Conservation (phyloP, 2,113 vertebrate genomes). For the Ptilonorhynchus violaceus region DNA sequence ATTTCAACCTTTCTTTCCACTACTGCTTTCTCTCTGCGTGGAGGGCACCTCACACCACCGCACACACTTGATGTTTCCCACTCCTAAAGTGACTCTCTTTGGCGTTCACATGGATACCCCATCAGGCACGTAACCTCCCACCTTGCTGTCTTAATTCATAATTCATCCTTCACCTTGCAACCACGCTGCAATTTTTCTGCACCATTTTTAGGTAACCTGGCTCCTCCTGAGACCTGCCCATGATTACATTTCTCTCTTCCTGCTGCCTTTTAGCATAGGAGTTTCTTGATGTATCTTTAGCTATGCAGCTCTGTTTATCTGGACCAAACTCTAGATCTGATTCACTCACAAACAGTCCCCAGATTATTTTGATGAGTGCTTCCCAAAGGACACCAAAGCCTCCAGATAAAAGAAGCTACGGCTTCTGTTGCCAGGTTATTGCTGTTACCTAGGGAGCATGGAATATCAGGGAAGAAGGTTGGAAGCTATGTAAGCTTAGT, state of each 20-base stretch:
- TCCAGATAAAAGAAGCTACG: neutral
- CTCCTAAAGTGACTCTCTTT: neutral
- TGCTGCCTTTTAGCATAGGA: neutral
- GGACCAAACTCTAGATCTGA: neutral
- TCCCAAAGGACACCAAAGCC: neutral
- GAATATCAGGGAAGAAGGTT: neutral
- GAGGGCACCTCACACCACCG: neutral
- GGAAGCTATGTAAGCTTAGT: neutral
- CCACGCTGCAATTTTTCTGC: neutral
- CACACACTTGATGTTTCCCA: neutral
- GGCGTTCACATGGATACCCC: accelerated
- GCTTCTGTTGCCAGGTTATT: neutral
- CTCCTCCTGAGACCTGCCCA: neutral
- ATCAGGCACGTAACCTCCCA: neutral
- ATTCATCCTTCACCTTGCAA: neutral
- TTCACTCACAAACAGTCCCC: neutral
- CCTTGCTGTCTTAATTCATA: neutral
- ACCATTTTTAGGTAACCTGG: neutral
- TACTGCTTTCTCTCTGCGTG: neutral
- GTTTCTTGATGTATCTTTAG: neutral
- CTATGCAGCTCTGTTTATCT: neutral
- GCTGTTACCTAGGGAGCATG: neutral
- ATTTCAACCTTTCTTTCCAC: neutral
- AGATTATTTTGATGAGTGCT: neutral
- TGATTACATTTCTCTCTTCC: neutral